Conservation (phyloP, 2,888 invertebrate species). For the Agrochola circellaris region DNA sequence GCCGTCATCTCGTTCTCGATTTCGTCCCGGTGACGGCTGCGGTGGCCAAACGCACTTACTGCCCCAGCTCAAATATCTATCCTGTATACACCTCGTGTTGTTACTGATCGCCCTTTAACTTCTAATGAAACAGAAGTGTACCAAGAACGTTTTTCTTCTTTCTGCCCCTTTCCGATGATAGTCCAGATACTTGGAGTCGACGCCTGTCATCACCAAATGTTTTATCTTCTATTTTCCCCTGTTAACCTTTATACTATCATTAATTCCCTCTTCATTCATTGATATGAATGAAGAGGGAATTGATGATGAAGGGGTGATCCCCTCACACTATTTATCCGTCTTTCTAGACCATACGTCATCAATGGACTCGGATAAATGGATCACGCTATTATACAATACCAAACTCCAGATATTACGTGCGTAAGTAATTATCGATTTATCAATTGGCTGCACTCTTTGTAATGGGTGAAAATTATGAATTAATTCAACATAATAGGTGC, state of each 20-base stretch:
- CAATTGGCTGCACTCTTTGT: background rate
- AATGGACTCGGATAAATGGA: background rate
- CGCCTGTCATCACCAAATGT: background rate
- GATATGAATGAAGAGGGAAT: too few species aligned
- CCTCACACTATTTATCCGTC: background rate
- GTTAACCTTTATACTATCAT: background rate
- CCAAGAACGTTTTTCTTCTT: background rate
- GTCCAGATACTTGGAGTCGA: background rate
- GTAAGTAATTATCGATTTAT: background rate
- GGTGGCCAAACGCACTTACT: background rate
- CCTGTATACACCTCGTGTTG: background rate
- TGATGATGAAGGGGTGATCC: too few species aligned
- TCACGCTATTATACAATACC: background rate
- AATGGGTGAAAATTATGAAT: background rate
- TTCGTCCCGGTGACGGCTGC: too few species aligned
- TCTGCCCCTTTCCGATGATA: background rate
- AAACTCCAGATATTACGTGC: background rate
- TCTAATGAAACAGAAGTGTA: background rate
- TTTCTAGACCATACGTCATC: too few species aligned
- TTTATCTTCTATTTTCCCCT: background rate
- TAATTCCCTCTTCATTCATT: too few species aligned
- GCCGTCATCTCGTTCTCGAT: too few species aligned
- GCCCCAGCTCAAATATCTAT: background rate
- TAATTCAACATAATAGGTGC: background rate
- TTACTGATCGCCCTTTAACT: background rate